These are phyloP conservation scores for Aleiodes testaceus DNA, from an alignment of 2,888 invertebrate species.

Conservation along the genomic window DNA sequence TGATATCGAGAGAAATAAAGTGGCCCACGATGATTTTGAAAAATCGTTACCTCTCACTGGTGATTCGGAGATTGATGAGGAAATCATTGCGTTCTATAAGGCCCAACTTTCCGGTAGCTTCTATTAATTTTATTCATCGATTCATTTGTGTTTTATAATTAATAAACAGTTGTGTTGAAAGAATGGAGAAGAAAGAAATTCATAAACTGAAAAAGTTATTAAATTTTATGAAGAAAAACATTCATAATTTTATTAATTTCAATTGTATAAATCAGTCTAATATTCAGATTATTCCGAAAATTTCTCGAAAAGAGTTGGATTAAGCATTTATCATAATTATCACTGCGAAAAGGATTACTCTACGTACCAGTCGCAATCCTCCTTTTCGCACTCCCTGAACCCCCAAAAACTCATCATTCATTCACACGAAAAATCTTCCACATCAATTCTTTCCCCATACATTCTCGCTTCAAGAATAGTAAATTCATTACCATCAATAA, in stretches of 20 bases:
- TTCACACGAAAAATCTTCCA: conserved; percentile 46
- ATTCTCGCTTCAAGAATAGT: conserved; percentile 72
- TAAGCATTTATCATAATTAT: background rate
- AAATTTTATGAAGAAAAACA: no score
- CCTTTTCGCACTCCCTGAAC: no score
- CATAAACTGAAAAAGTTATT: no score
- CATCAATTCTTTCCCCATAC: conserved; percentile 70
- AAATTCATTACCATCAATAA: conserved; percentile 68
- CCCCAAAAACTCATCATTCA: no score
- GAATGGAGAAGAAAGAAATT: no score
- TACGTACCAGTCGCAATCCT: no score
- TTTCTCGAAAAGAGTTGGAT: background rate
- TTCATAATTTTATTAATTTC: no score
- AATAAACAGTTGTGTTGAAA: conserved; percentile 5
- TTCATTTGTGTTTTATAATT: conserved; percentile 48
- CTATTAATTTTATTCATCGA: conserved; percentile 46
- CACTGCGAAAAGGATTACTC: no score
- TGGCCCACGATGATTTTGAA: conserved; percentile 55
- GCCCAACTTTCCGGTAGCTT: conserved; percentile 56
- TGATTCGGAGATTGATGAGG: conserved; percentile 74
- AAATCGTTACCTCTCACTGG: conserved; percentile 73
- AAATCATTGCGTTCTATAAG: conserved; percentile 73
- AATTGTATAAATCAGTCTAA: no score
- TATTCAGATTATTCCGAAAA: background rate
- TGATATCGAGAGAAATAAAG: conserved; percentile 34